These are phyloP conservation scores for Ophion ventricosus DNA, from an alignment of 2,888 invertebrate genomes.

Conservation along the genomic window DNA sequence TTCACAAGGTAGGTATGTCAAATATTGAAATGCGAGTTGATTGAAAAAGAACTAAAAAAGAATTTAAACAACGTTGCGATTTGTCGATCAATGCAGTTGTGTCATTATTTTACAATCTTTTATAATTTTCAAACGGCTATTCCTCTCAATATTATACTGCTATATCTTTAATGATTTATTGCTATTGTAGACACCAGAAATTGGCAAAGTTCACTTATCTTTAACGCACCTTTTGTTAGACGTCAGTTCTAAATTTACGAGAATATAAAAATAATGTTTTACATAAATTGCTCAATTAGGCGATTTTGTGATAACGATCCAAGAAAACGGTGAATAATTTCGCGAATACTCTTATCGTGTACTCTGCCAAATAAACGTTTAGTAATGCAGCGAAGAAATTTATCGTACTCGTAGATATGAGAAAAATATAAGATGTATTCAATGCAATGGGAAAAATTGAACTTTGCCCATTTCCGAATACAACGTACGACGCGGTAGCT, in stretches of 20 bases:
- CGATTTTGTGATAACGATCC: neutral
- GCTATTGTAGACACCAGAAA: neutral
- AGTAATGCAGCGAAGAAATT: neutral
- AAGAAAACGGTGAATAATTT: neutral
- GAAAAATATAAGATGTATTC: neutral
- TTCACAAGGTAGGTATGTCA: slow-evolving; percentile 17
- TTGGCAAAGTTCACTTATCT: slow-evolving; percentile 4
- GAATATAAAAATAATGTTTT: neutral
- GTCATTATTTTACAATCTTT: slow-evolving; percentile 7
- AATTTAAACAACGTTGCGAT: neutral
- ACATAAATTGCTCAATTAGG: neutral
- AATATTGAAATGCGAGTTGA: slow-evolving; percentile 17
- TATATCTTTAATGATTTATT: neutral
- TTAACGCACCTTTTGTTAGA: no score
- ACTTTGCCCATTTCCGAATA: slow-evolving; percentile 16
- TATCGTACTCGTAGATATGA: neutral
- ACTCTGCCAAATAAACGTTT: neutral
- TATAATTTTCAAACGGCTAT: neutral
- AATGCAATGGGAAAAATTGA: neutral
- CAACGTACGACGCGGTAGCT: neutral
- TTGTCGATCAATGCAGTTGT: neutral
- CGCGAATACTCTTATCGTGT: neutral
- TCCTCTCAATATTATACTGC: neutral
- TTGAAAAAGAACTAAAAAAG: neutral
- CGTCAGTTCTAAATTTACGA: no score